Evolutionary conservation across 64 coral and sea anemone species (phyloP).

Genomic region (Stylophora pistillata): DNA sequence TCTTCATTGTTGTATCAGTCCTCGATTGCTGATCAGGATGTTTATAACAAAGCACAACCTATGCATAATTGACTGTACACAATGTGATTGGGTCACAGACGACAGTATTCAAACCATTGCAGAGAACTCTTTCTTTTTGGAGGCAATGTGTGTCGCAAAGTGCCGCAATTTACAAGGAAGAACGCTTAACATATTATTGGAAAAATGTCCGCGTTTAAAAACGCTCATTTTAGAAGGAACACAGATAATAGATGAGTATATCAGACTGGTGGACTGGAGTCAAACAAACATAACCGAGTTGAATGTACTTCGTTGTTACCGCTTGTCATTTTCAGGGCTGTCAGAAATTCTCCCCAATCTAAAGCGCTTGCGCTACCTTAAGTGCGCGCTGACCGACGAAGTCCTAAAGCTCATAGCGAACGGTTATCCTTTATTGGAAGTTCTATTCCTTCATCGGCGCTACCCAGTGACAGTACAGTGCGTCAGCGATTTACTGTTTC

Average conservation of each 20-base stretch:
- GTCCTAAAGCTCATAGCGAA: constrained; percentile 29
- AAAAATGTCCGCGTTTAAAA: constrained; percentile 39
- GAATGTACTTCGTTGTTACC: constrained; percentile 67
- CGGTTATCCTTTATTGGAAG: constrained; percentile 48
- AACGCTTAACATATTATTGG: constrained; percentile 40
- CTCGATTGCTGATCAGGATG: constrained; percentile 35
- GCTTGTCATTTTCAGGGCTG: constrained; percentile 44
- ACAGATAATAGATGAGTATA: constrained; percentile 47
- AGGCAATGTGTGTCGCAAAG: constrained; percentile 55
- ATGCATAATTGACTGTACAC: constrained; percentile 59
- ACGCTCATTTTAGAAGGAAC: constrained; percentile 69
- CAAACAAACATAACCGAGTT: constrained; percentile 53
- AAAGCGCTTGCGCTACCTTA: constrained; percentile 64
- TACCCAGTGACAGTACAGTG: constrained; percentile 69
- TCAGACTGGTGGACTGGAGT: constrained; percentile 49
- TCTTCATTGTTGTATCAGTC: constrained; percentile 51
- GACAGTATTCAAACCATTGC: constrained; percentile 40
- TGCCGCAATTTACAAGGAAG: constrained; percentile 72
- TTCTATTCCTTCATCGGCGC: constrained; percentile 59
- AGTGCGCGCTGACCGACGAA: constrained; percentile 76
- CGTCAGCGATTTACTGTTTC: constrained; percentile 63
- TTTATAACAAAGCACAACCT: constrained; percentile 49
- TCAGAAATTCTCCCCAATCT: constrained; percentile 65
- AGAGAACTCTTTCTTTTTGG: constrained; percentile 52
- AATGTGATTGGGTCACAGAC: constrained; percentile 74